Evolutionary conservation across 2,888 invertebrate genomes (phyloP), one percentile per base, ranked within the genome.

Genomic region (Hypena proboscidalis): DNA sequence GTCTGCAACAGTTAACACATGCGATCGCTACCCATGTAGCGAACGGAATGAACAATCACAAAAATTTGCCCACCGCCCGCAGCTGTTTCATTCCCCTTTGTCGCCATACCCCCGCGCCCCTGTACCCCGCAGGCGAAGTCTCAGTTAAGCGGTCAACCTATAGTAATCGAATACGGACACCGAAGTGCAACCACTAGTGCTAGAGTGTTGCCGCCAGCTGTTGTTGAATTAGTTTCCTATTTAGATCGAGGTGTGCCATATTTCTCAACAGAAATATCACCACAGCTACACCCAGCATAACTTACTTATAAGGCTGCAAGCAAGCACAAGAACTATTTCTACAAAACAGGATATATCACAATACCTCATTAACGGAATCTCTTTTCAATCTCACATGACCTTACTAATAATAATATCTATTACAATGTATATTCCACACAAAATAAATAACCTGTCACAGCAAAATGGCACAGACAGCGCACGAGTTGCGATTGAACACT

Each of bases 381-480:
- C 43, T 59, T 65, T 46, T 42, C 47, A 63, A 66, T 58, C 42
- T 50, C 35, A 37, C 50, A 52, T 38, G 66, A 70, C 61, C 64
- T 64, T 57, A 57, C 29, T 20, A 26, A 49, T 29, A n/a, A n/a
- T n/a, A n/a, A n/a, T n/a, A n/a, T n/a, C n/a, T n/a, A 47, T 45
- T 22, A 54, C 22, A 45, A 62, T 57, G 46, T 64, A 62, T 60
- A 58, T 70, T 67, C 54, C 60, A 51, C 72, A 70, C 74, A 80
- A 77, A 83, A 83, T 81, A 83, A 83, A 85, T 83, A 79, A 74
- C 77, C 77, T 79, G 77, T 78, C 82, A 80, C 60, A 70, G 54
- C 64, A 70, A 78, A 80, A 80, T 71, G 59, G 68, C 73, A 62
- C 58, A 49, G 58, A 67, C 63, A 58, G 67, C 52, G 55, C 62